Evolutionary conservation across 2,888 invertebrate genomes (phyloP), one percentile per base, ranked within the genome.

Genomic region (Crocallis elinguaria): DNA sequence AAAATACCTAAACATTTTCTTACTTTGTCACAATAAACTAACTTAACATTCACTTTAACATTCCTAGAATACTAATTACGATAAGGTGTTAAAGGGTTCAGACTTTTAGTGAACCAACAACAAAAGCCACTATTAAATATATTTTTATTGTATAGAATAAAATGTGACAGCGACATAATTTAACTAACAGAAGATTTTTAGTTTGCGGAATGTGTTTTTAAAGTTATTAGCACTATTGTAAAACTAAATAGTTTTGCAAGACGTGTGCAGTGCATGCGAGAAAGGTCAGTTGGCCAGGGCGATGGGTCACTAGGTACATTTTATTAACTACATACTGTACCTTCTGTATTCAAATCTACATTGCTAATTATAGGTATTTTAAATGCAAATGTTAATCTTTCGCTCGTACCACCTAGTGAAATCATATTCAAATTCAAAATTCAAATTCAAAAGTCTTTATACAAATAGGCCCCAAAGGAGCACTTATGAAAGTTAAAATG

Each of bases 271-370:
- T 32, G 29, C 19, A 44, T 29, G 30, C 27, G 23, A 49, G 36
- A 36, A 50, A 44, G 37, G 50, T 50, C 25, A 50, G n/a, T 50
- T 39, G 43, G 50, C 32, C 38, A 33, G 44, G 32, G 49, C 33
- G 43, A 29, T 25, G 17, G 50, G 43, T 50, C 43, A 38, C 0
- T 7, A n/a, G 3, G n/a, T n/a, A n/a, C n/a, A n/a, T n/a, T n/a
- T n/a, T n/a, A n/a, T n/a, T n/a, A n/a, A n/a, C n/a, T n/a, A n/a
- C n/a, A n/a, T n/a, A n/a, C n/a, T n/a, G n/a, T n/a, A n/a, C n/a
- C n/a, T n/a, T n/a, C n/a, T n/a, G n/a, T 19, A 3, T 19, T 19
- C 19, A 19, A 19, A 19, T 19, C 6, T 19, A 19, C 19, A 19
- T 4, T 19, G 6, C 3, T 19, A 19, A 19, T 19, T 4, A 19